Base-by-base conservation (phyloP, 2,113 vertebrate genomes). In the Callocephalon fimbriatum region DNA sequence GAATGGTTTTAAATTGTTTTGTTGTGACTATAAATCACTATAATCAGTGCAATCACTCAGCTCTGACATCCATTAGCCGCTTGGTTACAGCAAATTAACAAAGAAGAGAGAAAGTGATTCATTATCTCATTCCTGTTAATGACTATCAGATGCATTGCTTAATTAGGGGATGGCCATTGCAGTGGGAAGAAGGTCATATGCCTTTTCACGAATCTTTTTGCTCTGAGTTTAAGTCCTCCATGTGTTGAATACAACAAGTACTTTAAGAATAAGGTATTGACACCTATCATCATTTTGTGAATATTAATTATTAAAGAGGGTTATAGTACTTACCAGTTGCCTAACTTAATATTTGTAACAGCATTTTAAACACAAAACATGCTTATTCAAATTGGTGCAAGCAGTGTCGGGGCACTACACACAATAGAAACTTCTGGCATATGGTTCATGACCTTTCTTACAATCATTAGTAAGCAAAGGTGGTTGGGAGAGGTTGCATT, bases 51-150 rank as follows among this genome's bases (percentile, higher is more conserved):
- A 99, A 99, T 99, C 98, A 99, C 98, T 99, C 98, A 99, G 98
- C 98, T 98, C 98, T 99, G 98, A 99, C 98, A 99, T 98, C 99
- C 99, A 99, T 99, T 99, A 99, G 99, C 98, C 98, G 98, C 98
- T 98, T 98, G 98, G 98, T 99, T 98, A 98, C 98, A 98, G 98
- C 98, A 99, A 99, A 99, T 99, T 99, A 99, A 98, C 98, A 99
- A 98, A 99, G 98, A 98, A 98, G 98, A 98, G 98, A 98, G 98
- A 98, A 98, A 98, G 98, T 98, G 98, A 98, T 99, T 99, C 98
- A 99, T 99, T 99, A 99, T 99, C 98, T 98, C 98, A 98, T 98
- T 98, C 98, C 98, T 98, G 98, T 99, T 99, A 99, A 99, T 99
- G 99, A 99, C 98, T 99, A 99, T 99, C 99, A 99, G 99, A 99